Base-by-base conservation (phyloP, 2,797 vertebrate genomes). In the Melanotaenia boesemani region DNA sequence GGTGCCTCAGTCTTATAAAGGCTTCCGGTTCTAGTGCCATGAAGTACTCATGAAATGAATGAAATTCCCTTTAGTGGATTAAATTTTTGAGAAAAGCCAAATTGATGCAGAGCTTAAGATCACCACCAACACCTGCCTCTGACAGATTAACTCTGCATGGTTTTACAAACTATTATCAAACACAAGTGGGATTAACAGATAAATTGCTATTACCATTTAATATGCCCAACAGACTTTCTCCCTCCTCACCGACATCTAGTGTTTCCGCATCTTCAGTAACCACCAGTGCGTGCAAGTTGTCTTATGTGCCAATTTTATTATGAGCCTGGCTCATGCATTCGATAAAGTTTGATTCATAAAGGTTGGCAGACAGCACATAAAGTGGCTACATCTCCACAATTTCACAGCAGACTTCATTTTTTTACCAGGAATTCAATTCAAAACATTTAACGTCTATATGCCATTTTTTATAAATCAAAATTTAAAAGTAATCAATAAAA, bases 181-280 rank as follows among this genome's bases (percentile, higher is more conserved):
- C 44, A 46, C 44, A 46, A 46, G n/a, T 52, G n/a, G 50, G 50
- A 52, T 52, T 52, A 52, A 52, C 50, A 22, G 50, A 22, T 52
- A 24, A 52, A 46, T 46, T 46, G 44, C 44, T 24, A 12, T 22
- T 22, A 52, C 50, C 10, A 4, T 52, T 52, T 22, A 10, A 22
- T 52, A 52, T 52, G 5, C 50, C 50, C 50, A 24, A 52, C n/a
- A 52, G 50, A 52, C 9, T 52, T 52, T 52, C 50, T 52, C n/a
- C 22, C 22, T 50, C 9, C n/a, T 10, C 48, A 50, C 48, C n/a
- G 20, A 50, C 20, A 50, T 48, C 18, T 48, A 48, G 18, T 8
- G 16, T 11, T n/a, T 20, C 48, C 4, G 8, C 48, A 50, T 50
- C 48, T n/a, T 50, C 48, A 50, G 20, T 22, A 50, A 2, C 48